Base-by-base conservation (phyloP, 2,888 invertebrate genomes). In the Agonopterix subpropinquella region DNA sequence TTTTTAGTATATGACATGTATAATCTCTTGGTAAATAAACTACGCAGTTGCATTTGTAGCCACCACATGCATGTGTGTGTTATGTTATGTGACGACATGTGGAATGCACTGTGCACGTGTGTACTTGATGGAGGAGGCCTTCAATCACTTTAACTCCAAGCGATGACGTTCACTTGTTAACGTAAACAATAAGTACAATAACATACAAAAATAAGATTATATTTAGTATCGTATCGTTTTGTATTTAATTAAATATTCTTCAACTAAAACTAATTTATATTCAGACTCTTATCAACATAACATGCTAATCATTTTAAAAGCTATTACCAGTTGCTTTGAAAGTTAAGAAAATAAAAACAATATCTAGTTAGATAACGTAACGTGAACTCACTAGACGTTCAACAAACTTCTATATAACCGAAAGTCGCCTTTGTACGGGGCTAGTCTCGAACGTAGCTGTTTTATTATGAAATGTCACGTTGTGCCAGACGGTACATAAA, bases 401-500 rank as follows among this genome's bases (percentile, higher is more conserved):
- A 77, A 80, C 70, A 79, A 83, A 82, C 76, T 82, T 76, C 8
- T 28, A 70, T 28, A 70, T 62, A 51, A 53, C 54, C 65, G 61
- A 67, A 71, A 74, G 70, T 72, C 59, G 58, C 62, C 58, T 11
- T 28, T 58, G 61, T 62, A 65, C 58, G 62, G 11, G 62, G 65
- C 66, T 65, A 68, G 65, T 56, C 63, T 62, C 64, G 67, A 75
- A 70, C 64, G 64, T 67, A 66, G 68, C 62, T 72, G 77, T 83
- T 81, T 83, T 82, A 82, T 81, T 84, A 77, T 77, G 73, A 82
- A 84, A 85, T 84, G 82, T 85, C 84, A 82, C 77, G 64, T 74
- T 67, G 76, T 72, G 71, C 79, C 80, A 87, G 86, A 83, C 85
- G 73, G 77, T 79, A 79, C 79, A 85, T 83, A 87, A 86, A 86